These are phyloP conservation scores for Sander lucioperca DNA, from an alignment of 2,113 vertebrate species.

Conservation along the genomic window DNA sequence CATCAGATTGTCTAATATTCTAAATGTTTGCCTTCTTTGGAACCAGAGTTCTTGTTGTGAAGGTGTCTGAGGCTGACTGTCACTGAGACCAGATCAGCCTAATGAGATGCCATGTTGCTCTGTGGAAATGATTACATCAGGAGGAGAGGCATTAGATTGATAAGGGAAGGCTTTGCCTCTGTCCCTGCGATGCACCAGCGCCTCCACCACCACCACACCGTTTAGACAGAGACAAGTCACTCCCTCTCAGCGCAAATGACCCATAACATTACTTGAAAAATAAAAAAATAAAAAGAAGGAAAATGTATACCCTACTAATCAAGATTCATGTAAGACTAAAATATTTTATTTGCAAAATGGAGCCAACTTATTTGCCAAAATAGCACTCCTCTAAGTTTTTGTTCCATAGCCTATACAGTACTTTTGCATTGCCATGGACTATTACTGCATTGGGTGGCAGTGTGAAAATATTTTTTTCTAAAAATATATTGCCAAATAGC, in stretches of 20 bases:
- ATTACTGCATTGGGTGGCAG: too few species aligned
- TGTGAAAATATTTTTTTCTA: too few species aligned
- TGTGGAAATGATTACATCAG: conserved; percentile 73
- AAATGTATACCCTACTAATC: not conserved
- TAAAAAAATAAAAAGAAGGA: not conserved
- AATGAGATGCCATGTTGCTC: conserved; percentile 76
- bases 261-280: conserved; percentile 39
- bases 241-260: conserved; percentile 64
- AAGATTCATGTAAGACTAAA: too few species aligned
- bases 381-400: too few species aligned
- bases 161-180: conserved; percentile 70
- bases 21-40: conserved; percentile 46
- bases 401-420: too few species aligned
- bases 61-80: conserved; percentile 66
- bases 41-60: conserved; percentile 43
- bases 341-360: too few species aligned
- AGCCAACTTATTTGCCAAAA: too few species aligned
- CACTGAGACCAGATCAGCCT: conserved; percentile 66
- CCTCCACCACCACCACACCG: conserved; percentile 16
- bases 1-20: conserved; percentile 52
- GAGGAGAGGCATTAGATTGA: conserved; percentile 77
- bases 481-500: too few species aligned
- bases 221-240: conserved; percentile 51
- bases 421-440: too few species aligned
- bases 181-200: conserved; percentile 50